Evolutionary conservation across 2,797 vertebrate genomes (phyloP).

Genomic region (Spizella passerina): DNA sequence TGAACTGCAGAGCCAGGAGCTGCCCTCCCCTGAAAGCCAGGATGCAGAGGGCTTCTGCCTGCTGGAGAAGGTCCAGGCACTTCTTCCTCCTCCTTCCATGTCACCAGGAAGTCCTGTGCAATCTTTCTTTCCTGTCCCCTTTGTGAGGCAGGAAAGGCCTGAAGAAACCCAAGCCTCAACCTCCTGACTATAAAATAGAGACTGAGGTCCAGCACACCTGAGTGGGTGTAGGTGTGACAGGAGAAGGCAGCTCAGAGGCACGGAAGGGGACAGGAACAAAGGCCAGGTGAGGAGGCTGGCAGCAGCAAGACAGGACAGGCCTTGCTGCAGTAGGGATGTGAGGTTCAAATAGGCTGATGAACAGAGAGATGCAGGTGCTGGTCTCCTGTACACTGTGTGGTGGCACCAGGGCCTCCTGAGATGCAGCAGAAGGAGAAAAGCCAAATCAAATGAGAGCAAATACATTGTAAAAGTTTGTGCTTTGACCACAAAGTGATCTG

Average conservation of each 20-base stretch:
- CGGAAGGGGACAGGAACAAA: neutral
- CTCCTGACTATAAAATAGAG: neutral
- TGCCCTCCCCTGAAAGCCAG: neutral
- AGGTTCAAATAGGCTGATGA: neutral
- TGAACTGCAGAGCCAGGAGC: accelerated
- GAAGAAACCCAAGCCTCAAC: neutral
- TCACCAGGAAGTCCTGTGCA: neutral
- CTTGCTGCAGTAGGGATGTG: neutral
- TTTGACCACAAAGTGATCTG: neutral
- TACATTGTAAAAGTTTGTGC: neutral
- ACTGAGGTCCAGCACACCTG: accelerated
- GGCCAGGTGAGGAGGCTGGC: neutral
- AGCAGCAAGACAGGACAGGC: conserved; percentile 11
- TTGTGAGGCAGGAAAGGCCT: neutral
- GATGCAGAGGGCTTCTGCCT: neutral
- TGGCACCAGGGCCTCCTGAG: neutral
- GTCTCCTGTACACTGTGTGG: neutral
- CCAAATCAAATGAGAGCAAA: neutral
- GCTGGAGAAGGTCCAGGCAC: neutral
- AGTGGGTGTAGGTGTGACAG: neutral
- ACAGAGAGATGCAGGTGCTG: neutral
- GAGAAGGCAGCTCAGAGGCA: neutral
- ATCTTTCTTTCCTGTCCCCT: neutral
- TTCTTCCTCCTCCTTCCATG: neutral
- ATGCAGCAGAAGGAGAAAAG: neutral